phyloP scores from a whole-genome alignment of 1,140 invertebrate species.

The Zaprionus capensis region DNA sequence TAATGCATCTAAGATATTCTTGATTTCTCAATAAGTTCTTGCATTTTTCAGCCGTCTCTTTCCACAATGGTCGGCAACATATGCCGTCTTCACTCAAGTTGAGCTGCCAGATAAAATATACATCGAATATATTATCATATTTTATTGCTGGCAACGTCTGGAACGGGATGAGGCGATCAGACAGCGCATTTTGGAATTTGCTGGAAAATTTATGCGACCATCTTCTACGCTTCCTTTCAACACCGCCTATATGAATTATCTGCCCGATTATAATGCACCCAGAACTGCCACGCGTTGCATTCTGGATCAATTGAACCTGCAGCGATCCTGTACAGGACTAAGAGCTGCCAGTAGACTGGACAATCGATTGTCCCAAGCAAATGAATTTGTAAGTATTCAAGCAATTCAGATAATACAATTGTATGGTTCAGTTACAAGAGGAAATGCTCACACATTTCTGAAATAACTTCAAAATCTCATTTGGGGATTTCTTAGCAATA shows the following conservation, averaged over 20 bases:
- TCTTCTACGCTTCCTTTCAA: slow-evolving; percentile 42
- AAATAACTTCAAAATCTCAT: background rate
- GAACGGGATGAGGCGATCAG: slow-evolving; percentile 50
- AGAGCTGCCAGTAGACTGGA: slow-evolving; percentile 62
- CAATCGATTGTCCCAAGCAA: slow-evolving; percentile 47
- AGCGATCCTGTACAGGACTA: slow-evolving; percentile 51
- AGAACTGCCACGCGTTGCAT: slow-evolving; percentile 61
- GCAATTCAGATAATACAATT: background rate
- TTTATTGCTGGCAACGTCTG: slow-evolving; percentile 75
- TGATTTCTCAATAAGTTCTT: background rate
- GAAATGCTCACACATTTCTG: background rate
- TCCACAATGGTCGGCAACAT: slow-evolving; percentile 56
- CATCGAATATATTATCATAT: slow-evolving; percentile 73
- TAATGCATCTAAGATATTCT: background rate
- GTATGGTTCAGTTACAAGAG: background rate
- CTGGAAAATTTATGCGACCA: slow-evolving; percentile 69
- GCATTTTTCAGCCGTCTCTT: slow-evolving; percentile 54
- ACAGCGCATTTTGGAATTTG: slow-evolving; percentile 66
- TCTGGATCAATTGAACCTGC: slow-evolving; percentile 49
- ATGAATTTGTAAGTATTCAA: slow-evolving; percentile 48
- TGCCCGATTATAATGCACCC: slow-evolving; percentile 51
- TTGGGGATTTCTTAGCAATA: background rate
- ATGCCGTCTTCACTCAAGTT: slow-evolving; percentile 43
- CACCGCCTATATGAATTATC: slow-evolving; percentile 47
- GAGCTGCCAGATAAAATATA: slow-evolving; percentile 70